Conservation (phyloP, 2,797 vertebrate species). For the Chaetophractus vellerosus region DNA sequence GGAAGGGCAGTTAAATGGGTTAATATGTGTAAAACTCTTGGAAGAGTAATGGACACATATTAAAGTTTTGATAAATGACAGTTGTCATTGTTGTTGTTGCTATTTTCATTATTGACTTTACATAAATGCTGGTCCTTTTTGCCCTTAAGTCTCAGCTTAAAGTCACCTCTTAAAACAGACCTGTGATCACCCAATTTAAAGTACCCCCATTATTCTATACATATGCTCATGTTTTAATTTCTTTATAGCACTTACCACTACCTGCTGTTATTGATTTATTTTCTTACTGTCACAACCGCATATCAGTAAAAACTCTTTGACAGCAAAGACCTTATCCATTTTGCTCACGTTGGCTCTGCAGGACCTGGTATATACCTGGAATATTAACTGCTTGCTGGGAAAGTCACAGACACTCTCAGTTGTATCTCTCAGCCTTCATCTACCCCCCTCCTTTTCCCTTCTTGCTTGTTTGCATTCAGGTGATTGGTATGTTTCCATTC, state of each 20-base stretch:
- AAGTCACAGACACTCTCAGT: no score
- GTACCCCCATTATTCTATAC: neutral
- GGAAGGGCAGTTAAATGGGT: no score
- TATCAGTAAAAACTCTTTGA: neutral
- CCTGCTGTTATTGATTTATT: conserved; percentile 10
- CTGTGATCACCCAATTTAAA: neutral
- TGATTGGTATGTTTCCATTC: no score
- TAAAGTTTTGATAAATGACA: conserved; percentile 5
- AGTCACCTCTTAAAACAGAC: neutral
- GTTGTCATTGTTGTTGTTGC: neutral
- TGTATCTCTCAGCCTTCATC: no score
- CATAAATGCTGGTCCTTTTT: neutral
- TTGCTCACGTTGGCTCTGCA: neutral
- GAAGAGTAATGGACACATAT: neutral
- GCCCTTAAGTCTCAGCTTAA: neutral
- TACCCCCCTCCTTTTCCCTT: no score
- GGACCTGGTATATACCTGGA: neutral
- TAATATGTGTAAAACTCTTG: no score
- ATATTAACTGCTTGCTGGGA: neutral
- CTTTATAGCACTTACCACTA: neutral
- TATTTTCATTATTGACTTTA: neutral
- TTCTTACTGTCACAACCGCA: neutral
- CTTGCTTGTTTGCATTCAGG: no score
- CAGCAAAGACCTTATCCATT: neutral
- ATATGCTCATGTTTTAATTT: neutral